These are phyloP conservation scores for Aleiodes alternator DNA, from an alignment of 2,888 invertebrate genomes.

Conservation along the genomic window DNA sequence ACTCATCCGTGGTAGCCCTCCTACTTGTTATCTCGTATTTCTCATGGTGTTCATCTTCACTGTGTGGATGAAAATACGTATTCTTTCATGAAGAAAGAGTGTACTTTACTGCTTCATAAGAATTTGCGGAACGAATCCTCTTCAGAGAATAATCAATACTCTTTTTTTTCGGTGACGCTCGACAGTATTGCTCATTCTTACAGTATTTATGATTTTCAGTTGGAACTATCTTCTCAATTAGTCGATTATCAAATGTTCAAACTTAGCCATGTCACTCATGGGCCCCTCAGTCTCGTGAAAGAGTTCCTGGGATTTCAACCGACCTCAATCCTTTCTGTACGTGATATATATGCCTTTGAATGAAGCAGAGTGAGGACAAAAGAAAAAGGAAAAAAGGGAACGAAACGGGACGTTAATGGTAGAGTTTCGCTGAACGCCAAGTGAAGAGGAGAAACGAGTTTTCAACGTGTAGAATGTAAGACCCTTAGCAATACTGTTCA, in stretches of 20 bases:
- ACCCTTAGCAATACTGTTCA: slow-evolving; percentile 43
- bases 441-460: slow-evolving; percentile 44
- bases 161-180: no score
- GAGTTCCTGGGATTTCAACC: not conserved
- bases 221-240: no score
- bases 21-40: slow-evolving; percentile 30
- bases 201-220: no score
- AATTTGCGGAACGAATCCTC: no score
- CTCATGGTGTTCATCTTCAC: slow-evolving; percentile 15
- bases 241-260: no score
- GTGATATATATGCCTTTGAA: not conserved
- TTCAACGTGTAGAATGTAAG: slow-evolving; percentile 41
- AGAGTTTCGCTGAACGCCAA: slow-evolving; percentile 27
- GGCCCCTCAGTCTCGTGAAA: not conserved
- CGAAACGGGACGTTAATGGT: slow-evolving; percentile 22
- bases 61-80: slow-evolving; percentile 40
- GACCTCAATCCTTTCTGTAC: not conserved
- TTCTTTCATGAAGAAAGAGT: no score
- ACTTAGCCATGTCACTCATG: no score
- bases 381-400: not conserved
- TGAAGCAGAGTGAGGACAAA: slow-evolving; percentile 5
- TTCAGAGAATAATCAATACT: no score
- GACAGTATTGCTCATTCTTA: no score
- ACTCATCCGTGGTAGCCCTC: slow-evolving; percentile 58
- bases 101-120: no score